Evolutionary conservation across 2,888 invertebrate genomes (phyloP), one percentile per base, ranked within the genome.

Genomic region (Idaea straminata): DNA sequence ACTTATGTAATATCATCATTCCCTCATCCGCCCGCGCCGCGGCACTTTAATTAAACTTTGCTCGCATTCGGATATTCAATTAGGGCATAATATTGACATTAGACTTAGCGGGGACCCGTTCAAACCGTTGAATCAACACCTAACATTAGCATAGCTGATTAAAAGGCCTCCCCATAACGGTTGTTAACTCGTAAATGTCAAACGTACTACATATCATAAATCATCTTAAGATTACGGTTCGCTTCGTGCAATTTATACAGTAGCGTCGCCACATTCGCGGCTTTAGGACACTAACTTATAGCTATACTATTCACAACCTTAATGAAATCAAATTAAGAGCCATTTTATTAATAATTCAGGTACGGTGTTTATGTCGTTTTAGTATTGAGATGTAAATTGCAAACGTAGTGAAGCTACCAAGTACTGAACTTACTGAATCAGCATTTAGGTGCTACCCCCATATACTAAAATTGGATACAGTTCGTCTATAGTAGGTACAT

Each of bases 101-200:
- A 82, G 85, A 77, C 82, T 86, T 84, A 82, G 85, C 77, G 82
- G 77, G 66, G 77, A 76, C 83, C 81, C 78, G 72, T 77, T 78
- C 13, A 59, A 59, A 78, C 76, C 81, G 79, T 82, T 80, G 85
- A 86, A 88, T 87, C 87, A 87, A 88, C 89, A 86, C 84, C 87
- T 87, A 86, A 88, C 90, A 91, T 92, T 92, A 90, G 87, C 90
- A 90, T 90, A 90, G 89, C 89, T 92, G 91, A 92, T 92, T 92
- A 92, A 91, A 91, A 92, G 88, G 89, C 88, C 89, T 87, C 84
- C 84, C 80, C 84, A 82, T 81, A 82, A 84, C 77, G 79, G 82
- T 84, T 88, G 91, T 90, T 89, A 90, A 88, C 87, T 91, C 88
- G 90, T 91, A 88, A 91, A 91, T 85, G 91, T 92, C 91, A 91